Evolutionary conservation across 2,113 vertebrate species (phyloP), one percentile per base, ranked within the genome.

Genomic region (Phyllostomus discolor): DNA sequence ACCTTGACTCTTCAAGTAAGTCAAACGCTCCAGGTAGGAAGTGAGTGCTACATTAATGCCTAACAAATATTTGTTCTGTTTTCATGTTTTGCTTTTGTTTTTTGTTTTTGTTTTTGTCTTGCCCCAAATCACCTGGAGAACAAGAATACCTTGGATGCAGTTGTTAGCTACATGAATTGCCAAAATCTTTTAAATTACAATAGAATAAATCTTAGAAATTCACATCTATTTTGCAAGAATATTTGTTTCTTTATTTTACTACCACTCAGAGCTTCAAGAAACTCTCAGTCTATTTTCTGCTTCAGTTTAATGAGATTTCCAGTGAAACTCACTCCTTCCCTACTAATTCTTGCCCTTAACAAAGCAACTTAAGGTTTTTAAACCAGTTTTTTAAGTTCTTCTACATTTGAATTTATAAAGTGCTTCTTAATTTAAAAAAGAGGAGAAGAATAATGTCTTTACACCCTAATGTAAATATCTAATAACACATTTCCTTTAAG

Each of bases 1-100:
- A 85, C 83, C 92, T 97, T 93, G 75, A 86, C n/a, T 88, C 50
- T 89, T 90, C 50, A 66, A 87, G 48, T 12, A 90, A 38, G 80
- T 41, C 10, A 91, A 88, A 93, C 43, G 31, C 28, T 87, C 28
- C 20, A 17, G 7, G 4, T 67, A 86, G 79, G 43, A 94, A 94
- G 22, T 43, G n/a, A 93, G 57, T 57, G 14, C 10, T n/a, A 6
- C 67, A 22, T 85, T 90, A 72, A 85, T 57, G 50, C 15, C 41
- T 72, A 78, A 54, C 64, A 84, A 92, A 72, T 91, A 69, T 43
- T 75, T 88, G 11, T 79, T 86, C 10, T 72, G 17, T 10, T 75
- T 76, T 50, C 64, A n/a, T 67, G 64, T 57, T 76, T 91, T 41
- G 28, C 12, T 24, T 17, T 38, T 59, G 52, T 72, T 59, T 69